Evolutionary conservation across 23 tunicate genomes (phyloP), one percentile per base, ranked within the genome.

Genomic region (Styela plicata): DNA sequence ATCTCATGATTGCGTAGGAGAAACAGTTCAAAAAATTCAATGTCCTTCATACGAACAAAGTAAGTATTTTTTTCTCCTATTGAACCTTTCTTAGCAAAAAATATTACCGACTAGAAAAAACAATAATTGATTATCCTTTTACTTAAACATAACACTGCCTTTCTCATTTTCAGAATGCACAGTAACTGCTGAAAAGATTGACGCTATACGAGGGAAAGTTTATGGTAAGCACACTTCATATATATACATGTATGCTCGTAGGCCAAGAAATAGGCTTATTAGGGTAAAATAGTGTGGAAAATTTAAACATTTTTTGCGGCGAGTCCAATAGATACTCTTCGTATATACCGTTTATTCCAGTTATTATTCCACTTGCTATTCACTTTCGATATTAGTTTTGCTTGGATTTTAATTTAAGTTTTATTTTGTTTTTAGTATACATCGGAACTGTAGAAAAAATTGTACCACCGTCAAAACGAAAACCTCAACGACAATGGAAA

Each of bases 31-130:
- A 23, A 44, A 76, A 53, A 76, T 33, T 36, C 63, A 36, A 1
- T 76, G 81, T 44, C 81, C 81, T 44, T 22, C 27, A 76, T 76
- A 21, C 66, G 81, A 1, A 25, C 28, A 76, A 36, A 76, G 81
- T 76, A 44, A 44, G 81, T 76, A 23, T 36, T 18, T 19, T 25
- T n/a, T n/a, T n/a, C n/a, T n/a, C n/a, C n/a, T n/a, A n/a, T n/a
- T n/a, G n/a, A n/a, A n/a, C n/a, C n/a, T n/a, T n/a, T n/a, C n/a
- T n/a, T n/a, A n/a, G n/a, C n/a, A n/a, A n/a, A n/a, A n/a, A n/a
- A n/a, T n/a, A n/a, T n/a, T n/a, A n/a, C n/a, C n/a, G n/a, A n/a
- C n/a, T n/a, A n/a, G n/a, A n/a, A n/a, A n/a, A n/a, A n/a, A n/a
- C n/a, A n/a, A n/a, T n/a, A n/a, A n/a, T n/a, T n/a, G n/a, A n/a